Percentiles rank a stretch among this genome's conserved stretches.
phyloP scores from a whole-genome alignment of 2,797 vertebrate species.

The Argya squamiceps region DNA sequence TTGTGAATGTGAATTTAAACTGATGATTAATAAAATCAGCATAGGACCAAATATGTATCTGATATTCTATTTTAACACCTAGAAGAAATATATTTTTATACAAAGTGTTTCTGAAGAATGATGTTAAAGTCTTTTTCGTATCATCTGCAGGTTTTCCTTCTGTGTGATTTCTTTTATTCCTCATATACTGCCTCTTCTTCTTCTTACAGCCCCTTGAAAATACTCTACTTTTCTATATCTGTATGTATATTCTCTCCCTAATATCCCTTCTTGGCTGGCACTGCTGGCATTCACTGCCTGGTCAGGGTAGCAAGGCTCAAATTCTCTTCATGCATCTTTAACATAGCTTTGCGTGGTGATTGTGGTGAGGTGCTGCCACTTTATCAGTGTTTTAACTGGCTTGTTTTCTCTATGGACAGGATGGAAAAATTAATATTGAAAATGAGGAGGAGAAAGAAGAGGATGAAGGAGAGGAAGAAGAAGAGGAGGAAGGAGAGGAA shows the following conservation, averaged over 20 bases:
- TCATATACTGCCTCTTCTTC: not conserved
- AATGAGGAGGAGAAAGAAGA: not conserved
- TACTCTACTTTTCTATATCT: not conserved
- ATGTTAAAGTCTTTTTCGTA: not conserved
- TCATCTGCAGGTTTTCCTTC: not conserved
- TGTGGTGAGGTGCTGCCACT: not conserved
- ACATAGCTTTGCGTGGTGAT: not conserved
- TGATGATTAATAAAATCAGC: not conserved
- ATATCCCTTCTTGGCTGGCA: not conserved
- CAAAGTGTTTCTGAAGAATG: not conserved
- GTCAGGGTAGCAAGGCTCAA: not conserved
- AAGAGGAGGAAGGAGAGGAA: not conserved
- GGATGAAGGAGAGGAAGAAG: not conserved
- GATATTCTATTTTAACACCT: not conserved
- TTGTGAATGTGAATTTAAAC: not conserved
- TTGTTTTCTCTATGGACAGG: constrained; percentile 70
- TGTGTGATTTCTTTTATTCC: not conserved
- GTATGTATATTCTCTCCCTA: not conserved
- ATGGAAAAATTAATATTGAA: constrained; percentile 82
- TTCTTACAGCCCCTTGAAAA: not conserved
- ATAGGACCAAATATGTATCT: not conserved
- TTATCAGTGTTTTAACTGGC: not conserved
- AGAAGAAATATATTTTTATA: not conserved
- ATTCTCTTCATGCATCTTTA: not conserved
- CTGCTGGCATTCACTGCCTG: not conserved